A percentile compares a stretch with the other conserved stretches of the same genome.
These are phyloP conservation scores for Tichodroma muraria DNA, from an alignment of 2,113 vertebrate genomes.

Conservation along the genomic window DNA sequence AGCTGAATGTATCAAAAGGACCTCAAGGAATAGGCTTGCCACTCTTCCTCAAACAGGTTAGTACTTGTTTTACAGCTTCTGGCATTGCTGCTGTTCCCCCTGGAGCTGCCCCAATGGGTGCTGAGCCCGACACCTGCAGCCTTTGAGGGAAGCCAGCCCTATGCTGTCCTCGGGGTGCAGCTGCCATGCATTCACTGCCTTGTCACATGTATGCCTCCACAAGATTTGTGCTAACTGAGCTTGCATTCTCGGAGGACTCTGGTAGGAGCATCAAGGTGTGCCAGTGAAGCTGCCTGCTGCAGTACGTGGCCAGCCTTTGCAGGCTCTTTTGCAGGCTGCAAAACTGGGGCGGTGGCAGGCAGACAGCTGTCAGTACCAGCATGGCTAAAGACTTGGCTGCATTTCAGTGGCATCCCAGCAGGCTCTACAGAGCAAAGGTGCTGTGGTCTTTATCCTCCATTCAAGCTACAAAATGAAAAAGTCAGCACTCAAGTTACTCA, in stretches of 20 bases:
- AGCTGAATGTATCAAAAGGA: not conserved
- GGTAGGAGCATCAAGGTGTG: not conserved
- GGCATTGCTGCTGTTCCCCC: not conserved
- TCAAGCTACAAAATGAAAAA: not conserved
- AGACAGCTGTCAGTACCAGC: not conserved
- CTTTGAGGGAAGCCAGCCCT: not conserved
- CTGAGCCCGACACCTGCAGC: not conserved
- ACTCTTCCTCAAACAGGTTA: not conserved
- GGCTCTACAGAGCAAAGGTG: not conserved
- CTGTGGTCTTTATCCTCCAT: not conserved
- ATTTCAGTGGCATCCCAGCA: not conserved
- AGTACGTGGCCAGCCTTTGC: not conserved
- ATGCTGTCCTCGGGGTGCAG: not conserved
- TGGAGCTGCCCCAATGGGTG: not conserved
- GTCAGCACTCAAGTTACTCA: not conserved
- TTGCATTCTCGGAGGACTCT: rapidly evolving
- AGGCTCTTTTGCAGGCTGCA: not conserved
- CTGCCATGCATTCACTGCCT: not conserved
- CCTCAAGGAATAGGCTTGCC: not conserved
- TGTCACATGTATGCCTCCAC: rapidly evolving
- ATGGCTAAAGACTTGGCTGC: not conserved
- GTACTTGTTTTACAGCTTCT: not conserved
- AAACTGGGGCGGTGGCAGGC: not conserved
- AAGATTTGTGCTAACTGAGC: not conserved
- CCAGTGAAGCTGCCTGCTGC: not conserved